phyloP scores from a whole-genome alignment of 2,113 vertebrate genomes.

The Gobiocypris rarus region DNA sequence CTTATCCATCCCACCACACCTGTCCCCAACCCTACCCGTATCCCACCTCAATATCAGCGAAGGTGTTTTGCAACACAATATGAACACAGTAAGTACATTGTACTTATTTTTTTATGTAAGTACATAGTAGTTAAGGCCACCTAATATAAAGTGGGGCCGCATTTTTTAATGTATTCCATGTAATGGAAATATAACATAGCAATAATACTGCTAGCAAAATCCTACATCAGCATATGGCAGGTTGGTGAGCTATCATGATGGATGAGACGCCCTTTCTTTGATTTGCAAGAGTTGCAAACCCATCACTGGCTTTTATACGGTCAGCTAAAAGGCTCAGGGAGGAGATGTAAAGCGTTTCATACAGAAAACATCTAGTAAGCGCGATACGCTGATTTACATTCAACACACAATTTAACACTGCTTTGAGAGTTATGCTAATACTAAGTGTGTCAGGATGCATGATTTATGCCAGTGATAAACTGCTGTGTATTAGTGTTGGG shows the following conservation, averaged over 20 bases:
- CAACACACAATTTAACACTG: not conserved
- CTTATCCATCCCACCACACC: too few species aligned
- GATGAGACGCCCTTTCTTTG: not conserved
- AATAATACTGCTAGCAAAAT: not conserved
- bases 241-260: not conserved
- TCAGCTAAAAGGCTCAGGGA: slow-evolving; percentile 1
- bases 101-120: too few species aligned
- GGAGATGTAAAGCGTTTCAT: not conserved
- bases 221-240: not conserved
- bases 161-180: slow-evolving; percentile 5
- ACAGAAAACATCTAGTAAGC: slow-evolving; percentile 12
- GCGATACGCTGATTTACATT: not conserved
- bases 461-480: not conserved
- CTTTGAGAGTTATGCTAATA: not conserved
- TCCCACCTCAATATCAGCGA: too few species aligned
- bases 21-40: too few species aligned
- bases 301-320: not conserved
- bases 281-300: not conserved
- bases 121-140: too few species aligned
- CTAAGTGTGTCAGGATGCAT: not conserved
- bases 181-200: not conserved
- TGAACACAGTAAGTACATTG: too few species aligned
- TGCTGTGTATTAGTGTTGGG: not conserved
- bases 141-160: too few species aligned
- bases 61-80: too few species aligned